A percentile compares a stretch with the other conserved stretches of the same genome.
Evolutionary conservation across 2,113 vertebrate genomes (phyloP).

Genomic region (Nibea coibor): DNA sequence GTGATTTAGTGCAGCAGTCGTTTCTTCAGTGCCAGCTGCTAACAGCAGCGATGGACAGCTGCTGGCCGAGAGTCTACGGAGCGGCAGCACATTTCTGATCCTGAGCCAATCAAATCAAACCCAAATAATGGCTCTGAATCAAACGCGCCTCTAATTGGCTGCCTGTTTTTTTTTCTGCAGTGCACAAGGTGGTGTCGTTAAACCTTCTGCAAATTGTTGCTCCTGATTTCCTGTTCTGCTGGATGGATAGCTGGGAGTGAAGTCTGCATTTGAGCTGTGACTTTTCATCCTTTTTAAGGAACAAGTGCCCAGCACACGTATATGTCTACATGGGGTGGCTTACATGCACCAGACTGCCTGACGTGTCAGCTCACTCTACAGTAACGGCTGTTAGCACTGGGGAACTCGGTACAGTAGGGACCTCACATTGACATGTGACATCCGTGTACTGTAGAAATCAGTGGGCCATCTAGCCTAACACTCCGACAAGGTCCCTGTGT

Average conservation of each 20-base stretch:
- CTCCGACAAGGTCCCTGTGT: background rate
- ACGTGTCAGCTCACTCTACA: background rate
- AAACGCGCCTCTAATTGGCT: constrained; percentile 19
- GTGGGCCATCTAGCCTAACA: background rate
- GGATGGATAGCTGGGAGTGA: background rate
- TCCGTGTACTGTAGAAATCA: background rate
- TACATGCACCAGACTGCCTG: background rate
- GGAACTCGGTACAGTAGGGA: background rate
- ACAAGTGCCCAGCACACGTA: background rate
- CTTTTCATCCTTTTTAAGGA: background rate
- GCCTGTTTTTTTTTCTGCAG: background rate
- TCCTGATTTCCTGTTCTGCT: background rate
- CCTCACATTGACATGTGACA: background rate
- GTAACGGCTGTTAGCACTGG: background rate
- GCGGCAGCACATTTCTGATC: constrained; percentile 30
- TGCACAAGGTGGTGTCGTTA: background rate
- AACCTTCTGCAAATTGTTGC: constrained; percentile 5
- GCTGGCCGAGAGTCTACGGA: constrained; percentile 29
- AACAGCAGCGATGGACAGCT: constrained; percentile 31
- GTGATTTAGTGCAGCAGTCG: constrained; percentile 6
- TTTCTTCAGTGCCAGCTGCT: constrained; percentile 35
- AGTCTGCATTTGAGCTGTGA: background rate
- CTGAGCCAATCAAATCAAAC: constrained; percentile 44
- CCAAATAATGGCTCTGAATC: constrained; percentile 30
- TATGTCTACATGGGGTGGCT: background rate